These are phyloP conservation scores for Drosophila hamatofila DNA, from an alignment of 2,888 invertebrate species.

Conservation along the genomic window DNA sequence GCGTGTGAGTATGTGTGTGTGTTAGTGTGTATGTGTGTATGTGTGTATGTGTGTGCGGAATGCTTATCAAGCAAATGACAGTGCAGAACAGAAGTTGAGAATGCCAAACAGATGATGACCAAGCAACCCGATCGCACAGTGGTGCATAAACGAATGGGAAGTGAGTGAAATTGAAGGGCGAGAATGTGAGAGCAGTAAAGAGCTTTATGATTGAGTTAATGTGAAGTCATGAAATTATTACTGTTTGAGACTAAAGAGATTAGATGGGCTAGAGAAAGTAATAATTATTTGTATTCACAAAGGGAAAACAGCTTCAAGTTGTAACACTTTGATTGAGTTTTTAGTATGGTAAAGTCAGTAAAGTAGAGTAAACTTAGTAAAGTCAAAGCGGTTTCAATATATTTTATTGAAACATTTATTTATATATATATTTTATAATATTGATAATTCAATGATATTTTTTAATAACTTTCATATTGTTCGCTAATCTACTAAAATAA, in stretches of 20 bases:
- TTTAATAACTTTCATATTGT: too few relatives aligned
- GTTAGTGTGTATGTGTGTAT: conserved; percentile 13
- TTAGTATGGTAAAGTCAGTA: too few relatives aligned
- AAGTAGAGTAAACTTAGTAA: too few relatives aligned
- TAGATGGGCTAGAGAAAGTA: too few relatives aligned
- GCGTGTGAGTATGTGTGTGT: conserved; percentile 14
- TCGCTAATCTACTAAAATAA: too few relatives aligned
- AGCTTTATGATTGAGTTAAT: not conserved
- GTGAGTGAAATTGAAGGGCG: not conserved
- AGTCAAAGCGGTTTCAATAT: too few relatives aligned
- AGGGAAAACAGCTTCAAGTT: not conserved
- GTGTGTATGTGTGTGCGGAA: conserved; percentile 31
- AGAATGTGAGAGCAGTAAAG: not conserved
- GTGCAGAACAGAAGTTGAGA: conserved; percentile 69
- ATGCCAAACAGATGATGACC: conserved; percentile 72
- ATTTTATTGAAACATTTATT: too few relatives aligned
- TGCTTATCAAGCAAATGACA: conserved; percentile 77
- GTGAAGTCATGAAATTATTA: too few relatives aligned
- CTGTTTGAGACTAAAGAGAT: not conserved
- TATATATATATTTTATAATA: too few relatives aligned
- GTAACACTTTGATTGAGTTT: too few relatives aligned
- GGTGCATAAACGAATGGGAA: not conserved
- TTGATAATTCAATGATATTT: too few relatives aligned
- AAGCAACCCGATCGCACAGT: conserved; percentile 70
- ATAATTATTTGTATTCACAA: too few relatives aligned